A percentile compares a stretch with the other conserved stretches of the same genome.
These are phyloP conservation scores for Knipowitschia caucasica DNA, from an alignment of 2,797 vertebrate species.

Conservation along the genomic window DNA sequence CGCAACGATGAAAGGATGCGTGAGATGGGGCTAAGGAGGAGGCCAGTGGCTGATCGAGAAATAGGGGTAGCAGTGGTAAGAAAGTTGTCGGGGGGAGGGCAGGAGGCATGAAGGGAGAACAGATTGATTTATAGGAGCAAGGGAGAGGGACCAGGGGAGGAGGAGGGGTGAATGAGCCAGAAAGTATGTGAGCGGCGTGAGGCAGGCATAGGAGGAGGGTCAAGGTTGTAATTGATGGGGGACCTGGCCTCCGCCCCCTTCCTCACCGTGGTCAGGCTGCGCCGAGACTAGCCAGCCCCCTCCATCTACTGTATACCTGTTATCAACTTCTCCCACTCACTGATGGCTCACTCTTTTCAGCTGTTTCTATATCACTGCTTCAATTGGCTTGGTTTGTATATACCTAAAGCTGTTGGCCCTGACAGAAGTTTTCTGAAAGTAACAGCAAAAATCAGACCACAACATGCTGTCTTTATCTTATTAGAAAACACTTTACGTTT, in stretches of 20 bases:
- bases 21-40: conserved; percentile 50
- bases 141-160: conserved; percentile 69
- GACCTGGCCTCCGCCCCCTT: conserved; percentile 70
- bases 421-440: no score
- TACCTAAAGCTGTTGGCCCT: no score
- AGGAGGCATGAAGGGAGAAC: conserved; percentile 38
- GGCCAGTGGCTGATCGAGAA: conserved; percentile 37
- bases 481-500: no score
- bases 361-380: background rate
- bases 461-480: no score
- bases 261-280: conserved; percentile 65
- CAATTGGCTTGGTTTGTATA: background rate
- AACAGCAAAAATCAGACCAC: no score
- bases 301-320: conserved; percentile 65
- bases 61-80: conserved; percentile 22
- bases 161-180: conserved; percentile 67
- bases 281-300: conserved; percentile 51
- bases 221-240: conserved; percentile 81
- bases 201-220: conserved; percentile 67
- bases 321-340: conserved; percentile 57
- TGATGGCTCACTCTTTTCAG: conserved; percentile 37
- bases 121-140: conserved; percentile 75
- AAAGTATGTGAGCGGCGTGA: conserved; percentile 58
- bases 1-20: conserved; percentile 59
- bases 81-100: conserved; percentile 35